phyloP scores from a whole-genome alignment of 2,888 invertebrate species.

The Elysia crispata region DNA sequence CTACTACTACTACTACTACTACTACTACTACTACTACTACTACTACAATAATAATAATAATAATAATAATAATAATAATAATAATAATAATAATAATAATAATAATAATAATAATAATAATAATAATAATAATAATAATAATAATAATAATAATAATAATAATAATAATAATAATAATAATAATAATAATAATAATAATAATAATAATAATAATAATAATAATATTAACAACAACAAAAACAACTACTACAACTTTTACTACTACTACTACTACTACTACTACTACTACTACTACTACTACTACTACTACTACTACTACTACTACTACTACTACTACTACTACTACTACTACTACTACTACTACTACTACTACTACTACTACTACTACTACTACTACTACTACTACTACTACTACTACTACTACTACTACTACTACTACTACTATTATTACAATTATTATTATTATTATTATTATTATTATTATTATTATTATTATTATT shows the following conservation, averaged over 20 bases:
- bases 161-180: too few species aligned
- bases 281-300: conserved; percentile 9
- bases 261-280: too few species aligned
- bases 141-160: too few species aligned
- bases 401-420: neutral
- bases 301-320: conserved; percentile 9
- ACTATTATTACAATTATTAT: neutral
- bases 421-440: conserved; percentile 9
- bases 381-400: conserved; percentile 4
- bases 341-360: conserved; percentile 9
- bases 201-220: too few species aligned
- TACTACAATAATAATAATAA: neutral
- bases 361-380: conserved; percentile 4
- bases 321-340: conserved; percentile 9
- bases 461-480: neutral
- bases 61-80: too few species aligned
- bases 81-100: too few species aligned
- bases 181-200: too few species aligned
- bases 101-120: too few species aligned
- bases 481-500: too few species aligned
- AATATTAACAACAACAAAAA: too few species aligned
- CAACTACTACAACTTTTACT: too few species aligned
- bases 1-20: conserved; percentile 9
- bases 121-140: too few species aligned
- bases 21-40: conserved; percentile 4